Conservation (phyloP, 2,888 invertebrate species). For the Drosophila ezoana region DNA sequence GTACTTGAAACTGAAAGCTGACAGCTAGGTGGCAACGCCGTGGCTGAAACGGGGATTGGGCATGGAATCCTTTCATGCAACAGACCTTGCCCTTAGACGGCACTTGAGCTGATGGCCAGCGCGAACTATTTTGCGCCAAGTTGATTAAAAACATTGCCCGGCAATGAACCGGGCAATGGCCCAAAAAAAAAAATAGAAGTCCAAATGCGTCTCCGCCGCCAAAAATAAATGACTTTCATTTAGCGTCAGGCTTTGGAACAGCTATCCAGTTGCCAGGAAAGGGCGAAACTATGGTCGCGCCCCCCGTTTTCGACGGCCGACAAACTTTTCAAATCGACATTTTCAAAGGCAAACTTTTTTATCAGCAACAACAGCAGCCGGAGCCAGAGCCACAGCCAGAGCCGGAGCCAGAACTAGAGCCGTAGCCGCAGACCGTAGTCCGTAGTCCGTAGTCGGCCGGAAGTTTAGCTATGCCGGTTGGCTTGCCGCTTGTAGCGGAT, state of each 20-base stretch:
- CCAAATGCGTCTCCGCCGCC: conserved; percentile 10
- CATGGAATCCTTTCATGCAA: conserved; percentile 35
- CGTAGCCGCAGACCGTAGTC: conserved; percentile 53
- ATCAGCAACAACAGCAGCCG: conserved; percentile 65
- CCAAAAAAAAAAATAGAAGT: conserved; percentile 12
- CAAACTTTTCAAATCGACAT: conserved; percentile 80
- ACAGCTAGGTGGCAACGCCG: not conserved
- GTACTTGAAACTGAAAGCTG: conserved; percentile 47
- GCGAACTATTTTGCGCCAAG: conserved; percentile 68
- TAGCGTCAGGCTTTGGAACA: conserved; percentile 47
- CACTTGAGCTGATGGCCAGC: conserved; percentile 50
- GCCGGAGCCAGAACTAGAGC: conserved; percentile 5
- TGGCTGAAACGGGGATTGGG: not conserved
- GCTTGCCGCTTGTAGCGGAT: conserved; percentile 63
- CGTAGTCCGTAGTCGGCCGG: conserved; percentile 60
- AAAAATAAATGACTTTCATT: conserved; percentile 80
- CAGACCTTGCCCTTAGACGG: conserved; percentile 59
- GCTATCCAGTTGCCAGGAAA: conserved; percentile 2
- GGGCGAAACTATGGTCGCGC: conserved; percentile 65
- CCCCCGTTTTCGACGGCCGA: conserved; percentile 43
- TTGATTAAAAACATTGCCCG: conserved; percentile 74
- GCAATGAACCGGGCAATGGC: conserved; percentile 60
- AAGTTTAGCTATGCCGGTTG: conserved; percentile 77
- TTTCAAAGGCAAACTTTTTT: conserved; percentile 80
- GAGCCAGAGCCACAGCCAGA: conserved; percentile 11